phyloP scores from a whole-genome alignment of 1,140 invertebrate genomes.

The Arion vulgaris region DNA sequence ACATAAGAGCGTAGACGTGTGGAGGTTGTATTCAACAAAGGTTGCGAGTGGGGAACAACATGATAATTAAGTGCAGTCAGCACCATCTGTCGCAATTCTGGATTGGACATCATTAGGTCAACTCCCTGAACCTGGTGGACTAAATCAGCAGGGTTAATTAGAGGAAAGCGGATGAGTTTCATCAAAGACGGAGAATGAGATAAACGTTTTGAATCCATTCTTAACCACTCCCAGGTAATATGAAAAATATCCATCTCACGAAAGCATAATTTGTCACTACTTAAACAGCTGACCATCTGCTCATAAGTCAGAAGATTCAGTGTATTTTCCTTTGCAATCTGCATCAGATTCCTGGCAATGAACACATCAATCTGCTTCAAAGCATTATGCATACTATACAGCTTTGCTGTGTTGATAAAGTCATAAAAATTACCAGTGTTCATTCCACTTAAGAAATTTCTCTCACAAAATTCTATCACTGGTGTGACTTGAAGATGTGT shows the following conservation, averaged over 20 bases:
- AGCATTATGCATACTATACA: slow-evolving; percentile 73
- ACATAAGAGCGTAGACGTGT: slow-evolving; percentile 68
- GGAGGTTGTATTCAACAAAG: slow-evolving; percentile 55
- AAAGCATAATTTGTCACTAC: slow-evolving; percentile 64
- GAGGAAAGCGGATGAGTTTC: slow-evolving; percentile 70
- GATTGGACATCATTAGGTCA: slow-evolving; percentile 70
- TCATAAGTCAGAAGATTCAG: slow-evolving; percentile 70
- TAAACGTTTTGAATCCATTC: slow-evolving; percentile 61
- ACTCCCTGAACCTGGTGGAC: slow-evolving; percentile 70
- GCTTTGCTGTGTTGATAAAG: slow-evolving; percentile 72
- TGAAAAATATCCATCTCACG: slow-evolving; percentile 71
- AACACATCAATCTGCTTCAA: slow-evolving; percentile 72
- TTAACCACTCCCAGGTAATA: slow-evolving; percentile 71
- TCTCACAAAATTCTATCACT: slow-evolving; percentile 72
- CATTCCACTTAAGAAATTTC: slow-evolving; percentile 72
- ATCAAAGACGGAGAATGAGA: slow-evolving; percentile 67
- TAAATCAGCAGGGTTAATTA: slow-evolving; percentile 70
- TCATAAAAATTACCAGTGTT: slow-evolving; percentile 72
- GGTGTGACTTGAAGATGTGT: slow-evolving; percentile 72
- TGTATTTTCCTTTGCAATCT: slow-evolving; percentile 70
- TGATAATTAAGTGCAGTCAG: slow-evolving; percentile 72
- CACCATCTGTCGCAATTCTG: slow-evolving; percentile 71
- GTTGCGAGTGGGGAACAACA: slow-evolving; percentile 71
- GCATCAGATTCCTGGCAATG: slow-evolving; percentile 71
- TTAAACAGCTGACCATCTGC: slow-evolving; percentile 71